These are phyloP conservation scores for Empidonax traillii DNA, from an alignment of 2,113 vertebrate species.

Conservation along the genomic window DNA sequence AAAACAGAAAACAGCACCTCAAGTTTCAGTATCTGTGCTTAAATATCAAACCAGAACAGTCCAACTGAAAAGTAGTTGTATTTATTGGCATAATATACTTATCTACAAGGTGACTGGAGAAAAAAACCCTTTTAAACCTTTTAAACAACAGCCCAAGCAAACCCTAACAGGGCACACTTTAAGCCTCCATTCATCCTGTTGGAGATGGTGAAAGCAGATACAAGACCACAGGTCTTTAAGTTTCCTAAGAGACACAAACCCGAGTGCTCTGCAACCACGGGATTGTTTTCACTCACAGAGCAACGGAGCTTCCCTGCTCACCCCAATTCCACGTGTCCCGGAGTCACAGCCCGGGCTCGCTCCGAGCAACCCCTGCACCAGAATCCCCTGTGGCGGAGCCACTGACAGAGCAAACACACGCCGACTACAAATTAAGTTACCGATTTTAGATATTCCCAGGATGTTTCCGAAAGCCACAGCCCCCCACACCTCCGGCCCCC, in stretches of 20 bases:
- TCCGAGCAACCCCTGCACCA: neutral
- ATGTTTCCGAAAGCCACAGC: neutral
- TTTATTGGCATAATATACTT: neutral
- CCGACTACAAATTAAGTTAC: neutral
- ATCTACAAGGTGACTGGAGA: neutral
- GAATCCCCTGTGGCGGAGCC: rapidly evolving
- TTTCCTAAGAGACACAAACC: neutral
- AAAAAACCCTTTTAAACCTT: neutral
- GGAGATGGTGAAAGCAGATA: neutral
- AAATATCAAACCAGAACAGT: neutral
- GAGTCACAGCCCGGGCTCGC: neutral
- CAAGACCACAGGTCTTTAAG: rapidly evolving
- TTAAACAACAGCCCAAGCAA: neutral
- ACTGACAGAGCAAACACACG: rapidly evolving
- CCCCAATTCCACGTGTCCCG: neutral
- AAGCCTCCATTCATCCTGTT: rapidly evolving
- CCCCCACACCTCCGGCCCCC: too few relatives aligned
- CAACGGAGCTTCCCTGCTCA: neutral
- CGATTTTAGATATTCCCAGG: too few relatives aligned
- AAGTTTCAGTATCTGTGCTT: neutral
- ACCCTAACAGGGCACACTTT: neutral
- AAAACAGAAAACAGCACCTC: neutral
- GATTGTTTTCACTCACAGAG: neutral
- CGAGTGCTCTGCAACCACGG: rapidly evolving
- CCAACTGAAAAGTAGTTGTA: neutral